Base-by-base conservation (phyloP, 2,888 invertebrate species). In the Noctua comes region DNA sequence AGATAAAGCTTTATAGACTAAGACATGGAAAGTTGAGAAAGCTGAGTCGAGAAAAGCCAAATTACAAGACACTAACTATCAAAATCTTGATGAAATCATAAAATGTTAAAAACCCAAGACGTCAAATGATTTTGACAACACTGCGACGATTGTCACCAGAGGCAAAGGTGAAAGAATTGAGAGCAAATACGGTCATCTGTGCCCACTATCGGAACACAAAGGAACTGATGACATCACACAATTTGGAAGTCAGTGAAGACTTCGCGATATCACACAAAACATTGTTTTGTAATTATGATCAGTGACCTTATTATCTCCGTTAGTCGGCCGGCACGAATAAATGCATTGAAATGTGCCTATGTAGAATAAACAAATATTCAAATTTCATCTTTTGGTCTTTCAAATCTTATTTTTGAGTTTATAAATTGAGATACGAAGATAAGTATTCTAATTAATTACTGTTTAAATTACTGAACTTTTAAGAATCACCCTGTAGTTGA, bases 171-270 rank as follows among this genome's bases (percentile, higher is more conserved):
- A 89, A 91, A 90, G 92, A 90, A 93, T 91, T 91, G 90, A 89
- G 90, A 92, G 86, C 88, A 90, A 91, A 92, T 89, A 91, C 89
- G 90, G 90, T 91, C 91, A 93, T 91, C 90, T 92, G 90, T 92
- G 91, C 88, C 90, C 91, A 89, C 88, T 85, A 91, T 92, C 86
- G 88, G 82, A 78, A 91, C 88, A 96, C 95, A 95, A 95, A 95
- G 93, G 92, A 95, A 95, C 90, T 91, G 95, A 94, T 94, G 94
- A 94, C 91, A 93, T 91, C 90, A 91, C 88, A 88, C 46, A 89
- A 92, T 92, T 91, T 91, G 78, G 88, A 90, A 92, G 89, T 89
- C 88, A 89, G 85, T 79, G 86, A 90, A 75, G 85, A 88, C 88
- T 82, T 79, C 89, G 89, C 90, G 87, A 90, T 90, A 91, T 88